Percentiles rank a stretch among this genome's conserved stretches.
Conservation (phyloP, 2,797 vertebrate genomes). For the Danio kyathit region DNA sequence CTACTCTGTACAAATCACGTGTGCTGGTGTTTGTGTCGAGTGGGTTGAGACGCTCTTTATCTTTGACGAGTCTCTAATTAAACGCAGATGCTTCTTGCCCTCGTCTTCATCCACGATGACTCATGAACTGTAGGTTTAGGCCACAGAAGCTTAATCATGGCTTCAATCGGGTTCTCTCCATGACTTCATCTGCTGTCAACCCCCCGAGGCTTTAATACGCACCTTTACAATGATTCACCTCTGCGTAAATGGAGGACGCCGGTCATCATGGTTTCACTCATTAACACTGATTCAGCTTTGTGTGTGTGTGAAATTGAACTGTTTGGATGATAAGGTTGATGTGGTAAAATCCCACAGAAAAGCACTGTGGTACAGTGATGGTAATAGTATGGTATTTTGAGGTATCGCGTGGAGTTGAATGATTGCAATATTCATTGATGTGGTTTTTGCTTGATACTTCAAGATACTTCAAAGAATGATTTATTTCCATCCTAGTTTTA, state of each 20-base stretch:
- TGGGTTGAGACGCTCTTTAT: background rate
- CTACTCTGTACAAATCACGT: background rate
- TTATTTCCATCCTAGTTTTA: background rate
- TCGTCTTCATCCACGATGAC: conserved; percentile 39
- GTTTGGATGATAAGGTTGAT: background rate
- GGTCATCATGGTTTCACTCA: conserved; percentile 16
- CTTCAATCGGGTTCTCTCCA: background rate
- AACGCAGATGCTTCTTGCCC: conserved; percentile 65
- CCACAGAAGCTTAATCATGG: conserved; percentile 23
- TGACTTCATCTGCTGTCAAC: conserved; percentile 29
- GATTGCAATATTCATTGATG: background rate
- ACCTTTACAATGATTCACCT: background rate
- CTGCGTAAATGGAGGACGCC: background rate
- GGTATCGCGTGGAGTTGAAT: background rate
- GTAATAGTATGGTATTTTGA: background rate
- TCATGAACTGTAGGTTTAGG: conserved; percentile 43
- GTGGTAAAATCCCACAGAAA: background rate
- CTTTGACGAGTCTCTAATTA: conserved; percentile 54
- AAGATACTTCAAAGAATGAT: background rate
- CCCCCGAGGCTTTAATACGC: conserved; percentile 16
- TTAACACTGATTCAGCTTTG: background rate
- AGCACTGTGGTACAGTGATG: background rate
- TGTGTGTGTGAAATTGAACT: background rate
- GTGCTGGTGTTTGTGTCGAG: background rate
- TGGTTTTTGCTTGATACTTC: background rate